Base-by-base conservation (phyloP, 2,113 vertebrate genomes). In the Cyprinodon tularosa region DNA sequence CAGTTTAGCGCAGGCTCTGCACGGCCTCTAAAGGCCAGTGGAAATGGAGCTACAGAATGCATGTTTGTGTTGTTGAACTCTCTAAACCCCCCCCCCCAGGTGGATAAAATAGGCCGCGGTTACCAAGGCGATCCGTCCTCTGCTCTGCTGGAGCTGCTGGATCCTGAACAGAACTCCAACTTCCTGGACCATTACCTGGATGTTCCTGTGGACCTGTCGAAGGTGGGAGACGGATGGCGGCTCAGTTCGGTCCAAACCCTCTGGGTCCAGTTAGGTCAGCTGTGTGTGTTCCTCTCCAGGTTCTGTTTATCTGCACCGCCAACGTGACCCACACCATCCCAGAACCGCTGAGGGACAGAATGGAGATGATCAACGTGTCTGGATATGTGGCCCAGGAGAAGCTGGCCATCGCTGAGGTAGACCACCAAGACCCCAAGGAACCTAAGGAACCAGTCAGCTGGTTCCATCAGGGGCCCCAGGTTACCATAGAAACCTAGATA, bases 371-470 rank as follows among this genome's bases (percentile, higher is more conserved):
- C 83, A 98, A 97, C 0, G 92, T 99, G 15, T 99, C 98, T 0
- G 98, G 98, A 89, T 99, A 99, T 0, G 98, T 99, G 53, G 97
- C 97, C 12, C 96, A 99, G 89, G 98, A 99, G 91, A 99, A 99
- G 80, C 93, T 99, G 64, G 97, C 96, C 17, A 99, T 99, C 0
- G 98, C 98, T 0, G 96, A 99, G 96, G 98, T 98, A 82, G 86
- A 22, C 13, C n/a, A 12, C 3, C 1, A 5, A 44, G 37, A 57
- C 0, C 11, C 37, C 12, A 14, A 13, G 39, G 50, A 29, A 29
- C 29, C 29, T 29, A 29, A 29, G 29, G 29, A 29, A 29, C 29
- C 29, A 29, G 29, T 29, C 4, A 17, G 15, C 50, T 9, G 0
- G 3, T 20, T 6, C 17, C 17, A 53, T 53, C 48, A 53, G 29